phyloP scores from a whole-genome alignment of 2,797 vertebrate species.

The Chromobotia macracanthus region DNA sequence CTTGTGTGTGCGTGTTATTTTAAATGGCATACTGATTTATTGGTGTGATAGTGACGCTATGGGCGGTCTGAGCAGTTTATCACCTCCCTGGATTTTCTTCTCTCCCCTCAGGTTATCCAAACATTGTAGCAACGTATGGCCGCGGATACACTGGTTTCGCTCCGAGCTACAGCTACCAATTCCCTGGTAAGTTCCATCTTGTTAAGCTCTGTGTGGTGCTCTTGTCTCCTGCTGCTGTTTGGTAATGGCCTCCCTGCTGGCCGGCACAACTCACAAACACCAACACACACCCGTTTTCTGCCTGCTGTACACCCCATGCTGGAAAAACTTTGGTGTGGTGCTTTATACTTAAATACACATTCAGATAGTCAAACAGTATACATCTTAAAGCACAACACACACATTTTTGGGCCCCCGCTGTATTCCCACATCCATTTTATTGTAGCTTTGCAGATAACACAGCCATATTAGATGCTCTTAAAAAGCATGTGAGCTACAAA shows the following conservation, averaged over 20 bases:
- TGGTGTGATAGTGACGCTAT: slow-evolving; percentile 25
- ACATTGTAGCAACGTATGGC: slow-evolving; percentile 90
- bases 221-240: slow-evolving; percentile 52
- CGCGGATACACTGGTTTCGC: slow-evolving; percentile 90
- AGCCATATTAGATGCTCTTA: slow-evolving; percentile 7
- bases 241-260: slow-evolving; percentile 61
- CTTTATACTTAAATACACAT: slow-evolving; percentile 53
- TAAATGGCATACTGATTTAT: slow-evolving; percentile 44
- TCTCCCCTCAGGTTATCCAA: slow-evolving; percentile 85
- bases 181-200: slow-evolving; percentile 84
- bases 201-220: slow-evolving; percentile 57
- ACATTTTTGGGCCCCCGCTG: background rate
- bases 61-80: slow-evolving; percentile 41
- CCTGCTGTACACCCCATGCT: slow-evolving; percentile 32
- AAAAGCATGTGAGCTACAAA: slow-evolving; percentile 18
- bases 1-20: slow-evolving; percentile 33
- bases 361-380: slow-evolving; percentile 30
- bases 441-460: slow-evolving; percentile 37
- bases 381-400: slow-evolving; percentile 30
- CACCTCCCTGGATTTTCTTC: slow-evolving; percentile 41
- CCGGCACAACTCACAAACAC: slow-evolving; percentile 51
- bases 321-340: slow-evolving; percentile 20
- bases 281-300: slow-evolving; percentile 26
- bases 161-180: slow-evolving; percentile 92
- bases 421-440: slow-evolving; percentile 21